phyloP scores from a whole-genome alignment of 2,797 vertebrate species.

The Rhynchotus rufescens region DNA sequence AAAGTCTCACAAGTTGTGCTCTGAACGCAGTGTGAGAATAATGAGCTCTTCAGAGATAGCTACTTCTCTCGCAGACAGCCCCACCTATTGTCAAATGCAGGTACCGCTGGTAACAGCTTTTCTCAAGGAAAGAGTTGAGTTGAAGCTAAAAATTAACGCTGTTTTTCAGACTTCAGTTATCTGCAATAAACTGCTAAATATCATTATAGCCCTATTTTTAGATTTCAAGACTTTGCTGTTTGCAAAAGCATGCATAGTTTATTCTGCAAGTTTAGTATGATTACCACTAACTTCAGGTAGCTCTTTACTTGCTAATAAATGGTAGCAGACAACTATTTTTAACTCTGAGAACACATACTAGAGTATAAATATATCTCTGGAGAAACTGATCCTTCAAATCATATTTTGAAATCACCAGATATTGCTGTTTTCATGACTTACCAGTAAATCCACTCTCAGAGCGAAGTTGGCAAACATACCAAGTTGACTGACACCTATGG shows the following conservation, averaged over 20 bases:
- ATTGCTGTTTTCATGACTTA: neutral
- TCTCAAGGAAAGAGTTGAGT: neutral
- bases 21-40: neutral
- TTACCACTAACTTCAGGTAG: neutral
- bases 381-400: neutral
- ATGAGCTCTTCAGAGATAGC: neutral
- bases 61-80: conserved; percentile 58
- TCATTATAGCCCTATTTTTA: neutral
- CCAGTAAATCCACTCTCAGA: conserved; percentile 1
- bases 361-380: neutral
- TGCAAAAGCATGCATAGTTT: neutral
- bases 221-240: neutral
- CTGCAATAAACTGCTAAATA: neutral
- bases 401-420: neutral
- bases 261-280: neutral
- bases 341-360: neutral
- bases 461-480: neutral
- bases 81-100: conserved; percentile 51
- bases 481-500: neutral
- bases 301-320: neutral
- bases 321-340: neutral
- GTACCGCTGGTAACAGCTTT: neutral
- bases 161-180: neutral
- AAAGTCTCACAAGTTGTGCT: neutral
- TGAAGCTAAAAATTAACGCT: neutral